Evolutionary conservation across 2,113 vertebrate species (phyloP).

Genomic region (Lepus europaeus): DNA sequence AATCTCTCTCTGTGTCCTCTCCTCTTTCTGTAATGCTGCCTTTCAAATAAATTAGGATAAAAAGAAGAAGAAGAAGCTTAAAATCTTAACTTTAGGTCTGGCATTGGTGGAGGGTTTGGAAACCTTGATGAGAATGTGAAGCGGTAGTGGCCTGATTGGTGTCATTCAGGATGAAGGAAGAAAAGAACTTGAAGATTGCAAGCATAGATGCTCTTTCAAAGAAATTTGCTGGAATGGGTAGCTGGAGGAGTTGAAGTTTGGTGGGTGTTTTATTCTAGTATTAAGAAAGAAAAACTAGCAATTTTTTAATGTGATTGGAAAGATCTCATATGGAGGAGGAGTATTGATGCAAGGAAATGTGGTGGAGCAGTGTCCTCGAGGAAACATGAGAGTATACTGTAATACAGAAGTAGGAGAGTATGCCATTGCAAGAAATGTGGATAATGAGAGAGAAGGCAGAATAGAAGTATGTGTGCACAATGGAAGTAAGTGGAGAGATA

Average conservation of each 20-base stretch:
- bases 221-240: conserved; percentile 20
- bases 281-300: background rate
- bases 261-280: background rate
- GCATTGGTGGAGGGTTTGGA: background rate
- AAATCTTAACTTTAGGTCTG: conserved; percentile 22
- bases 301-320: background rate
- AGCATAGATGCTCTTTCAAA: background rate
- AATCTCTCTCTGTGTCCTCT: too few species aligned
- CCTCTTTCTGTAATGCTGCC: too few species aligned
- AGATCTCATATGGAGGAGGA: background rate
- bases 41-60: background rate
- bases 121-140: background rate
- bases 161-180: background rate
- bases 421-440: background rate
- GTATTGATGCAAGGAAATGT: conserved; percentile 4
- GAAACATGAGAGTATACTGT: background rate
- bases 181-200: background rate
- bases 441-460: background rate
- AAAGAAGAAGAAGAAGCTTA: background rate
- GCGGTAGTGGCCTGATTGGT: background rate
- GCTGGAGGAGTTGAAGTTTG: background rate
- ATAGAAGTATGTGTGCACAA: background rate
- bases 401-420: background rate
- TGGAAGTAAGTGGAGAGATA: background rate
- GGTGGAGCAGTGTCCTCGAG: background rate